Evolutionary conservation across 37 sponge, comb jelly and placozoan species (phyloP), one percentile per base, ranked within the genome.

Genomic region (Cladorhizidae sp.): DNA sequence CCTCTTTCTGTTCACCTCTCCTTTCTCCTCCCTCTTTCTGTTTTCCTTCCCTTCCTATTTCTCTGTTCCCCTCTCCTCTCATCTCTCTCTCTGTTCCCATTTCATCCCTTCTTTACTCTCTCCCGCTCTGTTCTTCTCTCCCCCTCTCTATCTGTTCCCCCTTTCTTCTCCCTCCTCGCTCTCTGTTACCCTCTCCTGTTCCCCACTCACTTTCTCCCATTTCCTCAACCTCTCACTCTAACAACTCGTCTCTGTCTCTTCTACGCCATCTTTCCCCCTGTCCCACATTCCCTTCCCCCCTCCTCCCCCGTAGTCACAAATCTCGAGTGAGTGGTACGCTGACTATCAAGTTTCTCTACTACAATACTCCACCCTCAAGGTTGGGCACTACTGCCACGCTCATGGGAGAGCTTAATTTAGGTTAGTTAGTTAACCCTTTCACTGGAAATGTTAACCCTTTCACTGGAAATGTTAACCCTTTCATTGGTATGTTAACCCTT

Each of bases 261-360:
- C 72, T 38, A 23, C 49, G 12, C 71, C 22, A 25, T 43, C 55
- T 72, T 72, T 57, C 50, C 37, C 40, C 18, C 68, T 70, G 55
- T 26, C 51, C 72, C 81, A 15, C 67, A 1, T 23, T 72, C 72
- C 14, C 67, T 43, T 57, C n/a, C n/a, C n/a, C n/a, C n/a, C n/a
- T 62, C 23, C 33, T 33, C 18, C 5, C 51, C 39, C 70, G 5
- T 33, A 89, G 84, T 83, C 67, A 39, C 31, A 83, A 73, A 70
- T 87, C 88, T 33, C 76, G 73, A 23, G 85, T 84, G 41, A 70
- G 85, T 70, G 85, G 90, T 15, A 82, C 76, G 1, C 32, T 89
- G 67, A 75, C 32, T 43, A 17, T 89, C 52, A 89, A 80, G 70
- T 67, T 89, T 20, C 80, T 89, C 42, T 89, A 80, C 64, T 84